Percentiles rank a stretch among this genome's conserved stretches.
Evolutionary conservation across 2,888 invertebrate genomes (phyloP).

Genomic region (Limenitis camilla): DNA sequence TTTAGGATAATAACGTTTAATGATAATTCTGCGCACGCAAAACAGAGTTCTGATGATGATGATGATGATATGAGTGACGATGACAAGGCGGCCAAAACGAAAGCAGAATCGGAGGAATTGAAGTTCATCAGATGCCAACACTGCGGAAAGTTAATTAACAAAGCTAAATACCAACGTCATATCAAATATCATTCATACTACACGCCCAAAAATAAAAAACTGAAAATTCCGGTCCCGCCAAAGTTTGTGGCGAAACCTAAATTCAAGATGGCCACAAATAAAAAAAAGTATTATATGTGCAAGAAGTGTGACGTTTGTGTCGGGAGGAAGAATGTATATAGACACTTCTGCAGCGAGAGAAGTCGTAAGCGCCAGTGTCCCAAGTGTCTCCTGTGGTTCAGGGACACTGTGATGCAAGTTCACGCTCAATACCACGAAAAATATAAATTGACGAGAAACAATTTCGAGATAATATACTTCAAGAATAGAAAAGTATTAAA

Average conservation of each 20-base stretch:
- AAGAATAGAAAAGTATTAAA: not conserved
- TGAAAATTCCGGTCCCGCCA: not conserved
- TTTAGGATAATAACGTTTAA: constrained; percentile 30
- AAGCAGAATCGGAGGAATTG: constrained; percentile 17
- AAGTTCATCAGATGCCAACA: constrained; percentile 26
- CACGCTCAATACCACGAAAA: constrained; percentile 13
- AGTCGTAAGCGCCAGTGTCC: constrained; percentile 12
- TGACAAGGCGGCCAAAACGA: constrained; percentile 14
- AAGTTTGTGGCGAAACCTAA: not conserved
- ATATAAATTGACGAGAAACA: constrained; percentile 10
- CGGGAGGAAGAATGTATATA: not conserved
- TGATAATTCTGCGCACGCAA: not conserved
- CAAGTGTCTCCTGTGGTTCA: constrained; percentile 15
- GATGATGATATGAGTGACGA: constrained; percentile 20
- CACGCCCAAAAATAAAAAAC: not conserved
- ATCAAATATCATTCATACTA: constrained; percentile 8
- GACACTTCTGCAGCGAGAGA: constrained; percentile 8
- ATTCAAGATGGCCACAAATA: not conserved
- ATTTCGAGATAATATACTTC: constrained; percentile 8
- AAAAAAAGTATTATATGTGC: constrained; percentile 15
- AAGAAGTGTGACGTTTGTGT: constrained; percentile 16
- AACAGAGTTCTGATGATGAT: not conserved
- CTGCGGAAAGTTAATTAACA: constrained; percentile 24
- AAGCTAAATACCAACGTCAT: constrained; percentile 16
- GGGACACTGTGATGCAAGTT: not conserved